Base-by-base conservation (phyloP, 2,888 invertebrate genomes). In the Bruchidius siliquastri region DNA sequence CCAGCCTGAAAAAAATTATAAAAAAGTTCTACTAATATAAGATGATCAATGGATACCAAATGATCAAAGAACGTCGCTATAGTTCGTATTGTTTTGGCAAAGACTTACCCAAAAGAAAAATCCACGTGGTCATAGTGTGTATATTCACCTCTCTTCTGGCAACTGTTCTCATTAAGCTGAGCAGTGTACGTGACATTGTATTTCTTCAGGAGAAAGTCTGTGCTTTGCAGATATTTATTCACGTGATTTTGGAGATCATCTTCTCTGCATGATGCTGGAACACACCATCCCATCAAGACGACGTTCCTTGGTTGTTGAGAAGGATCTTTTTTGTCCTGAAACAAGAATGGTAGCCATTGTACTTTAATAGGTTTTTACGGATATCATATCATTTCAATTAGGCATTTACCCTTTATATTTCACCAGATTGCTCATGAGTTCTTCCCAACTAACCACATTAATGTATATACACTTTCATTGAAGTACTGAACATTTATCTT, bases 191-290 rank as follows among this genome's bases (percentile, higher is more conserved):
- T 77, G 10, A 82, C 80, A 74, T 82, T 82, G 18, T 78, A 67
- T 71, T 76, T 72, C 82, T 79, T 76, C 21, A 85, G 77, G 1
- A 86, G 87, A 73, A 83, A 82, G 74, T 81, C 81, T 0, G 79
- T 75, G 0, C 75, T 74, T 22, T 77, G 68, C 20, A 82, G 69
- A 71, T 83, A 80, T 20, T 74, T 72, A 22, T 82, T 80, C 10
- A 83, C 74, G 67, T 80, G 75, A 20, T 74, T 76, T 74, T 82
- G 76, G 6, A 83, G 75, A 73, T 82, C 81, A 67, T 71, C 66
- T 22, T 80, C 77, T 22, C 80, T 78, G 73, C 83, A 83, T 3
- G 83, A 81, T 0, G 82, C 81, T 22, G 83, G 83, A n/a, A 82
- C 76, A 72, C 83, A 83, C 83, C 83, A 83, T 13, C 81, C 83